Base-by-base conservation (phyloP, 1,140 invertebrate species). In the Eumaeus atala region DNA sequence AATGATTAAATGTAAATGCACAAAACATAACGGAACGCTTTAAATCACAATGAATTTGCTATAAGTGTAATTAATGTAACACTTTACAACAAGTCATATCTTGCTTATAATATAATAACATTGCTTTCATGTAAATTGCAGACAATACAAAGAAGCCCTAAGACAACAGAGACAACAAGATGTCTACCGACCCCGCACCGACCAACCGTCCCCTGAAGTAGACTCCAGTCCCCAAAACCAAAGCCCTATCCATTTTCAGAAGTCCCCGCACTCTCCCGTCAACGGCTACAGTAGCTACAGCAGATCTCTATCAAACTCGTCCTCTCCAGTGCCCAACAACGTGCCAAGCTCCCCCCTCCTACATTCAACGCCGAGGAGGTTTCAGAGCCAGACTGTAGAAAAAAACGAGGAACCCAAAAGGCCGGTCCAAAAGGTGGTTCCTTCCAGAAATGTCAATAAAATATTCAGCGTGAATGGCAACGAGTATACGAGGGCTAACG, bases 81-180 rank as follows among this genome's bases (percentile, higher is more conserved):
- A 28, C 21, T 3, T 3, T 28, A 28, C 21, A 28, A 28, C 21
- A 3, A 28, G 2, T 28, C 2, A 3, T 28, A 28, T 3, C 21
- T 28, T 28, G n/a, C n/a, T n/a, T n/a, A n/a, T n/a, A 28, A 28
- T 28, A 28, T 28, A 28, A 28, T 28, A 6, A 28, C 21, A 28
- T 3, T 28, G 6, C 2, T 28, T 28, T 28, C 21, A 28, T 28
- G 21, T 28, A 28, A 18, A 51, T 89, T 90, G 11, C 77, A 92
- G 94, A 87, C 94, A 96, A 89, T 96, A 95, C 87, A 95, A 95
- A 88, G 95, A 96, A 89, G 94, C 95, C 40, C 80, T 95, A 77
- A 92, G 92, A 79, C 93, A 94, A 70, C 94, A 95, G 79, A 89
- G 95, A 59, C 92, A 91, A 21, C 92, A 93, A 79, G 94, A 95